These are phyloP conservation scores for Abrostola triplasia DNA, from an alignment of 2,888 invertebrate genomes.

Conservation along the genomic window DNA sequence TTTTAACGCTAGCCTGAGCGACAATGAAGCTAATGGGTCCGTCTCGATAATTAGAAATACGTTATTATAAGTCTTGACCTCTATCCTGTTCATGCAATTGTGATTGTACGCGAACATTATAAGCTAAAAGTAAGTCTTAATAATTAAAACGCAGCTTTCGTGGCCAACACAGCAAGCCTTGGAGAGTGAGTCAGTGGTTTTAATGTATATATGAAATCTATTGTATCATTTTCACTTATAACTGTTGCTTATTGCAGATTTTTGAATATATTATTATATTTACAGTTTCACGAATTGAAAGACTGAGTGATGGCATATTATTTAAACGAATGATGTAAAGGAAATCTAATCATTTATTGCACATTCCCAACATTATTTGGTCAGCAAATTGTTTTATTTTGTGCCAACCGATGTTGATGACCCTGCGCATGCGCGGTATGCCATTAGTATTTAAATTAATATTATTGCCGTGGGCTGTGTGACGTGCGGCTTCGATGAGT, in stretches of 20 bases:
- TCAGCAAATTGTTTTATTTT: constrained; percentile 47
- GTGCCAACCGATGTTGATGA: constrained; percentile 48
- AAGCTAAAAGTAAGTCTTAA: not conserved
- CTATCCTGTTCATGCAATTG: constrained; percentile 1
- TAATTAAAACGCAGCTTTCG: constrained; percentile 35
- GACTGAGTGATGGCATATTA: constrained; percentile 83
- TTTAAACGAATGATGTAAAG: constrained; percentile 63
- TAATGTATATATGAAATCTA: constrained; percentile 67
- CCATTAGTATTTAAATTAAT: constrained; percentile 54
- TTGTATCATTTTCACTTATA: constrained; percentile 66
- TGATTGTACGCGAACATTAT: not conserved
- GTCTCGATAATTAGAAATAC: not conserved
- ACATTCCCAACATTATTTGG: constrained; percentile 68
- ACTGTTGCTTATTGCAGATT: constrained; percentile 72
- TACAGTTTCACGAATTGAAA: constrained; percentile 78
- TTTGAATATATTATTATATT: constrained; percentile 71
- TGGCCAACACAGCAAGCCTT: constrained; percentile 24
- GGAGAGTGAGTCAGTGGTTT: constrained; percentile 54
- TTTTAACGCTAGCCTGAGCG: not conserved
- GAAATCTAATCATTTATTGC: constrained; percentile 56
- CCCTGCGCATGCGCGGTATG: constrained; percentile 30
- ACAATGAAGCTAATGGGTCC: not conserved
- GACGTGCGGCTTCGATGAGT: constrained; percentile 19
- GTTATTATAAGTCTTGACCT: not conserved
- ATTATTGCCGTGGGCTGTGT: constrained; percentile 15